Evolutionary conservation across 2,113 vertebrate species (phyloP).

Genomic region (Anarhynchus alexandrinus): DNA sequence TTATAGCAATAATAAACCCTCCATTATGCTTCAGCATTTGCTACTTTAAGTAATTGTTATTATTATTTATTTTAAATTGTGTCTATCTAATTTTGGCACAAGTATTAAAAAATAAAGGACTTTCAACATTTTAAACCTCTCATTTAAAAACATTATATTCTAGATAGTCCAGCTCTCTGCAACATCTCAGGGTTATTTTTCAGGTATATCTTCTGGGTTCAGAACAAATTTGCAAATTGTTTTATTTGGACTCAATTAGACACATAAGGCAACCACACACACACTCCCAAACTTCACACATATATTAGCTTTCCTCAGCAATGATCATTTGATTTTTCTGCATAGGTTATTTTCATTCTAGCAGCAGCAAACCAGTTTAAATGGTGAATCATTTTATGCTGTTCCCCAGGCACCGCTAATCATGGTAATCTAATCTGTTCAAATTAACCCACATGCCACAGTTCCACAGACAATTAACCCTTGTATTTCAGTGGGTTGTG

Average conservation of each 20-base stretch:
- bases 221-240: not conserved
- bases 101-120: not conserved
- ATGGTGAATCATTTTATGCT: not conserved
- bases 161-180: not conserved
- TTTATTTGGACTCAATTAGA: not conserved
- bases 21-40: not conserved
- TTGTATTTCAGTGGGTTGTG: not conserved
- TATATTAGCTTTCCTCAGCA: not conserved
- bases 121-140: not conserved
- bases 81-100: not conserved
- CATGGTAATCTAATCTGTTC: constrained; percentile 5
- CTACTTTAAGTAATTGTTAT: not conserved
- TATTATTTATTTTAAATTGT: not conserved
- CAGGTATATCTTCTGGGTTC: not conserved
- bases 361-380: not conserved
- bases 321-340: not conserved
- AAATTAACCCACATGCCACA: constrained; percentile 5
- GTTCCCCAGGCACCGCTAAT: not conserved
- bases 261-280: not conserved
- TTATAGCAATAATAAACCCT: not conserved
- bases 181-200: not conserved
- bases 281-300: not conserved
- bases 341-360: not conserved
- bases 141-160: not conserved
- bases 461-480: constrained; percentile 27